A percentile compares a stretch with the other conserved stretches of the same genome.
phyloP scores from a whole-genome alignment of 2,113 vertebrate species.

The Steatornis caripensis region DNA sequence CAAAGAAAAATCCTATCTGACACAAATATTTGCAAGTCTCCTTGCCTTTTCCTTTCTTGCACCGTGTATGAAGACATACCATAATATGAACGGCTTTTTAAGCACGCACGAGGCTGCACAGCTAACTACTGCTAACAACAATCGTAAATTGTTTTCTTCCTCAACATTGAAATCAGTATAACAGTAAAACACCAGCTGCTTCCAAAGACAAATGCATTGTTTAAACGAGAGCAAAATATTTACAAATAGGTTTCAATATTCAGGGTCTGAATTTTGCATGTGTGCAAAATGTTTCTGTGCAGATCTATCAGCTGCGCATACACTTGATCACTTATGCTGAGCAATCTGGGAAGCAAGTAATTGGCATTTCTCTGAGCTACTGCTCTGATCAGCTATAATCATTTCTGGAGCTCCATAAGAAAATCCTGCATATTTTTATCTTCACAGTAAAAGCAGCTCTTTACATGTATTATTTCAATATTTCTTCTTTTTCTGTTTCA shows the following conservation, averaged over 20 bases:
- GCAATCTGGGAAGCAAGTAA: conserved; percentile 30
- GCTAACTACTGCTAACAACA: neutral
- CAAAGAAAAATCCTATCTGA: neutral
- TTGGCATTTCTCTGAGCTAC: conserved; percentile 2
- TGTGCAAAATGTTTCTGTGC: neutral
- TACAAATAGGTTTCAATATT: conserved; percentile 38
- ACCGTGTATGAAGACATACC: neutral
- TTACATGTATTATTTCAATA: neutral
- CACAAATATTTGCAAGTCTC: neutral
- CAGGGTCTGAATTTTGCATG: conserved; percentile 10
- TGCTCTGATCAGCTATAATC: neutral
- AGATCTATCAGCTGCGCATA: neutral
- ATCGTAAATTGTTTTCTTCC: conserved; percentile 32
- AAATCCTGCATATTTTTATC: conserved; percentile 16
- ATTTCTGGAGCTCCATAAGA: neutral
- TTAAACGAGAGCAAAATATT: conserved; percentile 53
- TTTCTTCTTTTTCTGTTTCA: neutral
- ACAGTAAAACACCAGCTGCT: conserved; percentile 51
- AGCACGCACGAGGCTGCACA: neutral
- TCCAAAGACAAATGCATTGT: conserved; percentile 36
- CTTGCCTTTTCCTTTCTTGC: neutral
- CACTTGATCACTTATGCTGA: conserved; percentile 5
- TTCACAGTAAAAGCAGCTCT: neutral
- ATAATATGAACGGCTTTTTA: neutral
- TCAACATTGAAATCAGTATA: neutral